Base-by-base conservation (phyloP, 1,140 invertebrate species). In the Drosophila gunungcola region DNA sequence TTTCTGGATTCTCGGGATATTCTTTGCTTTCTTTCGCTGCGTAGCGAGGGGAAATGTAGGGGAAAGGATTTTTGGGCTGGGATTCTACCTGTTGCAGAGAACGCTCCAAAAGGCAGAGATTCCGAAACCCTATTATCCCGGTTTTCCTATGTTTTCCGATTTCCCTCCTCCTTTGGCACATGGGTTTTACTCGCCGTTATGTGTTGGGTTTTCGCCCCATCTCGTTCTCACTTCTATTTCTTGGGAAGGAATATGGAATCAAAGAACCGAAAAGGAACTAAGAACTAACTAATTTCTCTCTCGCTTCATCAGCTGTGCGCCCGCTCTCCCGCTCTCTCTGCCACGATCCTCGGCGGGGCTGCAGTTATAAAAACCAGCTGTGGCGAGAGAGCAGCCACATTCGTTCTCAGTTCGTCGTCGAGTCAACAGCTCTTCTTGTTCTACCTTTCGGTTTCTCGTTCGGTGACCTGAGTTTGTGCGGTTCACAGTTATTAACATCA, bases 291-390 rank as follows among this genome's bases (percentile, higher is more conserved):
- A 73, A 74, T 45, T 16, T 72, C 56, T 53, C 41, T 38, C 34
- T 38, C 45, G 9, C 39, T 13, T 42, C 49, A 51, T 76, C 73
- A 74, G 73, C 73, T 76, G 70, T 56, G 72, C 61, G 55, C 48
- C 52, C 38, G 49, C 49, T 41, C 41, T 61, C 42, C 56, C 79
- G 21, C 53, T 62, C 25, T 25, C 51, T 64, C 39, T 73, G 52
- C 34, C 75, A 41, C 63, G 63, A 73, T 60, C 76, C 10, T 27
- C 29, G 69, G 56, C 53, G 46, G 65, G 38, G 69, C 61, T 67
- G 57, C 65, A 36, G 21, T 42, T 86, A 77, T 75, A 75, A 86
- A 86, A 88, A 67, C 69, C 73, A 78, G 82, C 73, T 74, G 83
- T 75, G 38, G 39, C 54, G 42, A 25, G 7, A 43, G 48, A 48